Conservation (phyloP, 2,113 vertebrate genomes). For the Gila orcuttii region DNA sequence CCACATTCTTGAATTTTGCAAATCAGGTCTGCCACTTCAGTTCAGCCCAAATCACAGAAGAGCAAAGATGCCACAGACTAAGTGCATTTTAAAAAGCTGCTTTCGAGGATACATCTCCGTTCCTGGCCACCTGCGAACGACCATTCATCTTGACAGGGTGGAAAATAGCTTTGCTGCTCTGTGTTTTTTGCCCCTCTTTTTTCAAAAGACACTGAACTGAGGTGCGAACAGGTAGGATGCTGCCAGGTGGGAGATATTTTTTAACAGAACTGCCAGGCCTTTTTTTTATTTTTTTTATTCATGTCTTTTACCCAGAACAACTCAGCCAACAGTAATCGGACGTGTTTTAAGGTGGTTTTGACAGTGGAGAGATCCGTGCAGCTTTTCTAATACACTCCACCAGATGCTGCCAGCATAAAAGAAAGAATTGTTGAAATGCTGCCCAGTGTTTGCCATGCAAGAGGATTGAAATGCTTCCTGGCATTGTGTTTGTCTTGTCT, state of each 20-base stretch:
- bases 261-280: constrained; percentile 43
- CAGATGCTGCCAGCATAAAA: constrained; percentile 8
- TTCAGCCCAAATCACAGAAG: neutral
- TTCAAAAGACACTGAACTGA: constrained; percentile 38
- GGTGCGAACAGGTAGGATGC: constrained; percentile 4
- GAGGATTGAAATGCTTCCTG: neutral
- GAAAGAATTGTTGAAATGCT: constrained; percentile 4
- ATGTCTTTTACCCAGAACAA: constrained; percentile 35
- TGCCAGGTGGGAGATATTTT: constrained; percentile 41
- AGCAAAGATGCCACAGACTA: constrained; percentile 1
- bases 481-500: constrained; percentile 2
- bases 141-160: constrained; percentile 53
- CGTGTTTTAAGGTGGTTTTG: constrained; percentile 27
- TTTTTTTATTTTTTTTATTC: constrained; percentile 34
- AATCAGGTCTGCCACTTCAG: neutral
- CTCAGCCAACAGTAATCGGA: neutral
- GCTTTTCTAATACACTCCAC: constrained; percentile 17
- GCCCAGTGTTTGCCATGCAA: neutral
- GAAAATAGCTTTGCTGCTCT: constrained; percentile 47
- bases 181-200: neutral
- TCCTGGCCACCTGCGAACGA: constrained; percentile 34
- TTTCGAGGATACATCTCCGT: neutral
- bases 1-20: constrained; percentile 11
- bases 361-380: constrained; percentile 30
- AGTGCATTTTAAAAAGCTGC: constrained; percentile 36